Evolutionary conservation across 2,113 vertebrate genomes (phyloP).

Genomic region (Oplegnathus fasciatus): DNA sequence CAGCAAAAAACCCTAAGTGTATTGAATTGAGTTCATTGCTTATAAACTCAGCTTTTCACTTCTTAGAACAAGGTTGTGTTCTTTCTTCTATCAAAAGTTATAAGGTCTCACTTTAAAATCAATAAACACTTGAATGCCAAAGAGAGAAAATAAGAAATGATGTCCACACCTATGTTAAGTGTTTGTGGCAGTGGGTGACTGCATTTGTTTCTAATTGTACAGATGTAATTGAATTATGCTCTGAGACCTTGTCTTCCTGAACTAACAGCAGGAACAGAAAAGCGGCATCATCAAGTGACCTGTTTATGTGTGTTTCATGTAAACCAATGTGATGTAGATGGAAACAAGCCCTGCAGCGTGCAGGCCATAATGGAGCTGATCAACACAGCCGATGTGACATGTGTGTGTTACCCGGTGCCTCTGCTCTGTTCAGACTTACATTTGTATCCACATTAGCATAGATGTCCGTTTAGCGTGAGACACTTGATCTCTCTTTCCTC

Average conservation of each 20-base stretch:
- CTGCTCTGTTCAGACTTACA: conserved; percentile 29
- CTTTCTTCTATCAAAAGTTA: not conserved
- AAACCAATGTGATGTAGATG: conserved; percentile 62
- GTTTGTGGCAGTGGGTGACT: conserved; percentile 48
- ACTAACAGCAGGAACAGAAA: conserved; percentile 37
- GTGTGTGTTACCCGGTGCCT: conserved; percentile 25
- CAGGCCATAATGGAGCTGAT: conserved; percentile 42
- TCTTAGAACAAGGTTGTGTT: not conserved
- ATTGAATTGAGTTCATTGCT: not conserved
- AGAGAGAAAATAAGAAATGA: not conserved
- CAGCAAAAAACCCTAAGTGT: not conserved
- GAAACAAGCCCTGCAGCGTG: conserved; percentile 58
- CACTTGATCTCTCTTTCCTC: conserved; percentile 64
- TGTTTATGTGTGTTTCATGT: conserved; percentile 60
- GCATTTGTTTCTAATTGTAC: conserved; percentile 15
- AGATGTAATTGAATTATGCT: conserved; percentile 56
- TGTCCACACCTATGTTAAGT: not conserved
- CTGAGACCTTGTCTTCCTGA: conserved; percentile 40
- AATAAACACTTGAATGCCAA: not conserved
- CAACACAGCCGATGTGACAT: conserved; percentile 55
- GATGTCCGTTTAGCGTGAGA: conserved; percentile 59
- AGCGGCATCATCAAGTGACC: conserved; percentile 57
- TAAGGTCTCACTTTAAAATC: not conserved
- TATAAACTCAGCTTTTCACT: not conserved
- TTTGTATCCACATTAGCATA: conserved; percentile 61